Conservation (phyloP, 2,113 vertebrate genomes). For the Deroptyus accipitrinus region DNA sequence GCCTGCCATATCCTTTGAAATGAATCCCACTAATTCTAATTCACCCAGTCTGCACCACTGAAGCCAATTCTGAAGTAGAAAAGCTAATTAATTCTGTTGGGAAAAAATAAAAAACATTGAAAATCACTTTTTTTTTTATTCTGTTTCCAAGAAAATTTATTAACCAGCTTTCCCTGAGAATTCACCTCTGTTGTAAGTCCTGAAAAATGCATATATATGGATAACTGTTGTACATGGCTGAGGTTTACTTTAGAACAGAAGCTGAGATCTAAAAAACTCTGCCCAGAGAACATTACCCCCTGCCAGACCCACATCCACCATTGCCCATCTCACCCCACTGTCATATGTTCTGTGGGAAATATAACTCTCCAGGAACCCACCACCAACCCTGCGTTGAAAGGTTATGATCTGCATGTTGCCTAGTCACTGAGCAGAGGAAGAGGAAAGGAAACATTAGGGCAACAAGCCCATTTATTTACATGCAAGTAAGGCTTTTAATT, state of each 20-base stretch:
- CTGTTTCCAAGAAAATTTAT: neutral
- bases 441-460: neutral
- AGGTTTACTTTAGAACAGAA: neutral
- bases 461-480: neutral
- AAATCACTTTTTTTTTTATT: neutral
- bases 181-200: neutral
- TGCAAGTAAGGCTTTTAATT: neutral
- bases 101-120: neutral
- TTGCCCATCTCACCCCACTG: fast-evolving
- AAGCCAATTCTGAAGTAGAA: neutral
- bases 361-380: fast-evolving
- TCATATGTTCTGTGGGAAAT: neutral
- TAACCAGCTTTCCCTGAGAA: neutral
- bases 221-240: neutral
- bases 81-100: neutral
- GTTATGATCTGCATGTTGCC: neutral
- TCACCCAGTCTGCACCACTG: neutral
- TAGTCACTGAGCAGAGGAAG: neutral
- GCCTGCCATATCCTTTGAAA: neutral
- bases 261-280: neutral
- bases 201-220: neutral
- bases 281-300: neutral
- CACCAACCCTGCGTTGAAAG: neutral
- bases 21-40: neutral
- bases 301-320: fast-evolving